Percentiles rank a stretch among this genome's conserved stretches.
These are phyloP conservation scores for Lucinisca nassula DNA, from an alignment of 2,888 invertebrate species.

Conservation along the genomic window DNA sequence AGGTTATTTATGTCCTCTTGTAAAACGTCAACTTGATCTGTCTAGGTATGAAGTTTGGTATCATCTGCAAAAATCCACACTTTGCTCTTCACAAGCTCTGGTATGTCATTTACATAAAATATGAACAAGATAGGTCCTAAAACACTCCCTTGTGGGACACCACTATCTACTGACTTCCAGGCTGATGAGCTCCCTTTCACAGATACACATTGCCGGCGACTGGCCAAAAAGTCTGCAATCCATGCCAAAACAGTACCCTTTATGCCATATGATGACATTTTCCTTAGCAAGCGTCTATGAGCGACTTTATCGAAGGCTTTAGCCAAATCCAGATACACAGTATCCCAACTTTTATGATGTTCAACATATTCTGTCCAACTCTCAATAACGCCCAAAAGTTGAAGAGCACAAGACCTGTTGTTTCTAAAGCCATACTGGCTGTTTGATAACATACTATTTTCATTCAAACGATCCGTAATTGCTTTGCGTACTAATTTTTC, in stretches of 20 bases:
- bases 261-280: slow-evolving; percentile 2
- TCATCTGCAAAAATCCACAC: background rate
- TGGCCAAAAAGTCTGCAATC: background rate
- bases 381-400: no score
- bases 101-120: background rate
- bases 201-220: background rate
- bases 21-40: background rate
- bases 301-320: no score
- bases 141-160: slow-evolving; percentile 24
- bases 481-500: no score
- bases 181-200: background rate
- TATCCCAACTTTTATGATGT: no score
- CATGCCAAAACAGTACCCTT: background rate
- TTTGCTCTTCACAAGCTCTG: background rate
- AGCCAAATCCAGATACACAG: no score
- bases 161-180: background rate
- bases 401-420: no score
- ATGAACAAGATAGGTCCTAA: slow-evolving; percentile 1
- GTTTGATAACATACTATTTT: no score
- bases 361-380: no score
- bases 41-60: background rate
- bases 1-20: no score
- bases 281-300: no score
- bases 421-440: no score
- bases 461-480: no score